These are phyloP conservation scores for Hafferia zeledoni DNA, from an alignment of 2,797 vertebrate species.

Conservation along the genomic window DNA sequence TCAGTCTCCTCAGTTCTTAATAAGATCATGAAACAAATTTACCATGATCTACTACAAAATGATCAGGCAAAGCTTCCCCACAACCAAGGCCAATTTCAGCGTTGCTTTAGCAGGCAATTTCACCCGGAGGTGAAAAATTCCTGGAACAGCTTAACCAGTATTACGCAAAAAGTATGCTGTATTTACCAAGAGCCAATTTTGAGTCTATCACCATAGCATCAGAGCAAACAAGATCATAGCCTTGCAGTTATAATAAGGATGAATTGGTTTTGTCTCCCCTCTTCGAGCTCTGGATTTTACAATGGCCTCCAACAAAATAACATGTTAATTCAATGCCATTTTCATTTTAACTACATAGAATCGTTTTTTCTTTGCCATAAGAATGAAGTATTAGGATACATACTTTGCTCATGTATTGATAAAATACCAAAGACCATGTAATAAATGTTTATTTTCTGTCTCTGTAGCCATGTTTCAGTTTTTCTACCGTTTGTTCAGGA, in stretches of 20 bases:
- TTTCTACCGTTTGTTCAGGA: background rate
- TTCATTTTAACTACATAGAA: conserved; percentile 37
- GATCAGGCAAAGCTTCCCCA: conserved; percentile 59
- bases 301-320: conserved; percentile 61
- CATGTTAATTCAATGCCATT: conserved; percentile 64
- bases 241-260: conserved; percentile 70
- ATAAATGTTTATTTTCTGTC: background rate
- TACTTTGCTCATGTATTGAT: background rate
- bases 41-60: conserved; percentile 48
- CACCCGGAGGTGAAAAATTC: conserved; percentile 67
- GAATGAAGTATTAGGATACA: background rate
- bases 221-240: conserved; percentile 71
- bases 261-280: conserved; percentile 65
- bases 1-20: conserved; percentile 42
- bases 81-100: conserved; percentile 61
- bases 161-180: conserved; percentile 65
- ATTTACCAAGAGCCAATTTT: conserved; percentile 71
- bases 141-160: conserved; percentile 67
- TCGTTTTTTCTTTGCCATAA: conserved; percentile 25
- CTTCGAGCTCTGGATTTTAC: conserved; percentile 27
- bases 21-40: conserved; percentile 62
- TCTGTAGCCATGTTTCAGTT: background rate
- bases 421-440: background rate
- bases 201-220: conserved; percentile 58
- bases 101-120: conserved; percentile 69